Percentiles rank a stretch among this genome's conserved stretches.
These are phyloP conservation scores for Lagria hirta DNA, from an alignment of 2,888 invertebrate genomes.

Conservation along the genomic window DNA sequence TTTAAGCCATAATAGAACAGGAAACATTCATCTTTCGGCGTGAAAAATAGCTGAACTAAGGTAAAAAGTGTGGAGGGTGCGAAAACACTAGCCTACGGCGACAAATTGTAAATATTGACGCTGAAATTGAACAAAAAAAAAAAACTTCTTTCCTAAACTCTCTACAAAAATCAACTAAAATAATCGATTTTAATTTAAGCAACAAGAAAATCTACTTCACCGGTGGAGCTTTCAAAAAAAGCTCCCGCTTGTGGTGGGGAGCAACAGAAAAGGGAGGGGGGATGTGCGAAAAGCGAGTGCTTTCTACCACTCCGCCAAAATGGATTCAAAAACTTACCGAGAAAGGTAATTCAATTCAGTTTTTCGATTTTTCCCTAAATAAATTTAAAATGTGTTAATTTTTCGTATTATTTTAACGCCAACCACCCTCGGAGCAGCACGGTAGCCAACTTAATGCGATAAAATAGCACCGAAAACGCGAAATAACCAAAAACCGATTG, in stretches of 20 bases:
- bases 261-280: background rate
- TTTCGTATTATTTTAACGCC: conserved; percentile 46
- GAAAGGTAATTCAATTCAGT: conserved; percentile 33
- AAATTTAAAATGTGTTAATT: too few relatives aligned
- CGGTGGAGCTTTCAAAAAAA: conserved; percentile 4
- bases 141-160: too few relatives aligned
- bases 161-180: too few relatives aligned
- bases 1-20: conserved; percentile 9
- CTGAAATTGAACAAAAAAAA: conserved; percentile 13
- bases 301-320: conserved; percentile 2
- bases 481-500: conserved; percentile 45
- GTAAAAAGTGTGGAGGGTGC: conserved; percentile 26
- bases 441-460: conserved; percentile 55
- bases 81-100: conserved; percentile 26
- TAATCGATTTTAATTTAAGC: too few relatives aligned
- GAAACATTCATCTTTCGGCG: conserved; percentile 29
- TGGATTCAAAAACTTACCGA: conserved; percentile 36
- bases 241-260: conserved; percentile 8
- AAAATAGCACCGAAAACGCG: conserved; percentile 54
- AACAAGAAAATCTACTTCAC: conserved; percentile 5
- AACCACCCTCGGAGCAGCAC: conserved; percentile 55
- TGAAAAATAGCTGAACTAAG: conserved; percentile 26
- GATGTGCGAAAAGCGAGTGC: background rate
- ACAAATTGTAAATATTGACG: conserved; percentile 37
- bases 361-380: conserved; percentile 36